Base-by-base conservation (phyloP, 2,797 vertebrate genomes). In the Psittacula echo region DNA sequence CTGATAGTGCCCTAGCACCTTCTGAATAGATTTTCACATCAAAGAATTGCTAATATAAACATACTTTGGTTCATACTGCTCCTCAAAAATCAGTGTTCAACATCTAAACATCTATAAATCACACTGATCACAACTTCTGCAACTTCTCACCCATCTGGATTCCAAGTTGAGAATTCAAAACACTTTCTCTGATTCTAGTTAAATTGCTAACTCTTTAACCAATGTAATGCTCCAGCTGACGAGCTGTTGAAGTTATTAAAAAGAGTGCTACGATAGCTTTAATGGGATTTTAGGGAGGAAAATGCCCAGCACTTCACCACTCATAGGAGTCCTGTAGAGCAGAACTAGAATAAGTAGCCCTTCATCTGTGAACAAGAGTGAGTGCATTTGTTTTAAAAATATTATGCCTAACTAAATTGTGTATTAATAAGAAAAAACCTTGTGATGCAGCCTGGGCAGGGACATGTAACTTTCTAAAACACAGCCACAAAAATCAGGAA, bases 1-100 rank as follows among this genome's bases (percentile, higher is more conserved):
- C 84, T n/a, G 80, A 88, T 84, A 91, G 80, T 4, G 19, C 39
- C 68, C 88, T 93, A 94, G 89, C 96, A 90, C 62, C 32, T 48
- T 45, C 77, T 80, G 71, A 92, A 93, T 78, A 75, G 70, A 24
- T 66, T 72, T 86, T 78, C 77, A 78, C 71, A 78, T 81, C 86
- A 95, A 95, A 91, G 77, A 61, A 67, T 39, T 1, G 0, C 66
- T 81, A 78, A 78, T 34, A 85, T 42, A 88, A 93, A 87, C 70
- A 89, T 1, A 54, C 39, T 42, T 53, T 62, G 87, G 87, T 88
- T 93, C 89, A 70, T 50, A 70, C 2, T 12, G 42, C 60, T 77
- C 58, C 54, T 90, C 34, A 81, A 79, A 92, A 94, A 90, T 44
- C 9, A 0, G 42, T 85, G 86, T 84, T 84, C 71, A 62, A 47